Evolutionary conservation across 1,140 invertebrate species (phyloP), one percentile per base, ranked within the genome.

Genomic region (Drosophila watanabei): DNA sequence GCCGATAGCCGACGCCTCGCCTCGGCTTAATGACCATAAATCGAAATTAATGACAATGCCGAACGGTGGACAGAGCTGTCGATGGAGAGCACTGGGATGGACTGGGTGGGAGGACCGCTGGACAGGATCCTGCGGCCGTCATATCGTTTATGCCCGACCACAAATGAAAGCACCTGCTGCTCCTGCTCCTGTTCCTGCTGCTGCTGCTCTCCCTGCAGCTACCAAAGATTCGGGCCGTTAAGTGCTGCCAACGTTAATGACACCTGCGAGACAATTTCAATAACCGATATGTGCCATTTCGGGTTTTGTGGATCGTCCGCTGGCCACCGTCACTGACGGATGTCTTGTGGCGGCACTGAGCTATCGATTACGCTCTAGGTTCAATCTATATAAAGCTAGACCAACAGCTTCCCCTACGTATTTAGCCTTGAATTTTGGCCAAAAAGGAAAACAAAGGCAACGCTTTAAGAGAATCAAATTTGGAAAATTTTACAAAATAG

Each of bases 181-280:
- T 52, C 20, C 41, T 54, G 46, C 39, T 57, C 11, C 43, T 48
- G 28, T 39, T 45, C 20, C 18, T 41, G n/a, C 37, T 49, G 5
- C 37, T 49, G 5, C 11, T 62, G 14, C 32, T 48, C 16, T 24
- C 24, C 24, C 24, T 24, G 24, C 39, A 46, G 28, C 43, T 41
- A 70, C 43, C 45, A 39, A 49, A 37, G 43, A 37, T 57, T 48
- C 56, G 39, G 64, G 35, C 39, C 45, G 78, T 70, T 64, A 60
- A 78, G 63, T 64, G 68, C 66, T 69, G 65, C 51, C 71, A 58
- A 82, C 86, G 79, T 90, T 90, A 90, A 90, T 86, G 82, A 82
- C 86, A 90, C 82, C 86, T 86, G 87, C 72, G 86, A 90, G 86
- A 90, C 86, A 82, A 82, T 90, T 90, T 90, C 86, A 91, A 90